A percentile compares a stretch with the other conserved stretches of the same genome.
phyloP scores from a whole-genome alignment of 2,888 invertebrate species.

The Eretmocerus hayati region DNA sequence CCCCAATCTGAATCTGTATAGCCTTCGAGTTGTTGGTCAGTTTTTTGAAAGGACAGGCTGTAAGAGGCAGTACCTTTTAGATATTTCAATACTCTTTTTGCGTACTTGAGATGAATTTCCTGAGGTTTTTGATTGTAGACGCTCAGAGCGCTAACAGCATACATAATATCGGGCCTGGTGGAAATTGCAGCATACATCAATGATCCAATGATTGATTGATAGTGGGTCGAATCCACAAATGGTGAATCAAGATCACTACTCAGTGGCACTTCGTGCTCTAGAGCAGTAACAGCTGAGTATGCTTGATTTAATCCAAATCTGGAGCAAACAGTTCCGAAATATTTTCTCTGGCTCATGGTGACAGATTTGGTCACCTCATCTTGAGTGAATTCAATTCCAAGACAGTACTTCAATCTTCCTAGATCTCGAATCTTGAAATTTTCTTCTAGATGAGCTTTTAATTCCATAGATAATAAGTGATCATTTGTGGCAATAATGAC shows the following conservation, averaged over 20 bases:
- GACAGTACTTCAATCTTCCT: constrained; percentile 1
- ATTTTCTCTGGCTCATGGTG: constrained; percentile 6
- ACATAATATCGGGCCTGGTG: neutral
- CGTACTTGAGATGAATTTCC: neutral
- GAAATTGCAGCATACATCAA: constrained; percentile 1
- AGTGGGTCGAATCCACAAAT: too few relatives aligned
- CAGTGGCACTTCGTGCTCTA: too few relatives aligned
- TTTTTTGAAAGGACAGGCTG: neutral
- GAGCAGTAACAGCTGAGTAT: constrained; percentile 1
- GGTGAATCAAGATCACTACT: too few relatives aligned
- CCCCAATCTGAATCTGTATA: constrained; percentile 5
- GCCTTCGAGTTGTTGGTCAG: neutral
- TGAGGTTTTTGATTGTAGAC: neutral
- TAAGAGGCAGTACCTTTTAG: neutral
- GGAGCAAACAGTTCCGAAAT: neutral
- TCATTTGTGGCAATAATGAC: constrained; percentile 6
- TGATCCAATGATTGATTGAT: constrained; percentile 1
- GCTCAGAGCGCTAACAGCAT: neutral
- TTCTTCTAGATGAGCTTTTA: neutral
- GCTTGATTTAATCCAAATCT: constrained; percentile 9
- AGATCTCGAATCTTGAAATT: constrained; percentile 7
- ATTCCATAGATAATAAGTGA: neutral
- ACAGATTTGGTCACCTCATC: too few relatives aligned
- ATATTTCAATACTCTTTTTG: constrained; percentile 3
- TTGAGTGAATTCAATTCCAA: constrained; percentile 7